Base-by-base conservation (phyloP, 2,797 vertebrate species). In the Tokudaia muenninki region DNA sequence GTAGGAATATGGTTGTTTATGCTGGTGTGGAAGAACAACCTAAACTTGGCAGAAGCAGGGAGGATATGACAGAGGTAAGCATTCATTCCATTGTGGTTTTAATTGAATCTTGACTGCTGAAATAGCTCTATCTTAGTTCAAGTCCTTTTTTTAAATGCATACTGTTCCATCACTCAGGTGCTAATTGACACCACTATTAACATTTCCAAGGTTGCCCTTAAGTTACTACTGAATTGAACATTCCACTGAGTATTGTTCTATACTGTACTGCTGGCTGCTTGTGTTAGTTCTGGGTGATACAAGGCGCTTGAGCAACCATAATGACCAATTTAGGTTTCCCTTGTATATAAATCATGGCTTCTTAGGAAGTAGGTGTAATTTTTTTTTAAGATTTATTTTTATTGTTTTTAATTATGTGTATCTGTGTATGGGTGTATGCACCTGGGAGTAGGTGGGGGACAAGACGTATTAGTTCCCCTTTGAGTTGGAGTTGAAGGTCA, bases 61-160 rank as follows among this genome's bases (percentile, higher is more conserved):
- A 99, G 26, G 99, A 99, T 97, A 99, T 99, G 99, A 99, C 99
- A 70, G 99, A 99, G 99, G 99, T 99, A 98, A 98, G 94, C 37
- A 59, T 89, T 96, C 31, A 17, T 78, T 92, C 81, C 83, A 67
- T 41, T 14, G 1, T 55, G 5, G 47, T 91, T 87, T 92, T 65
- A 80, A 12, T 22, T 67, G 13, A 44, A 22, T 89, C 81, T 87
- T 37, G 22, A 34, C 44, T 81, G 24, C 63, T 91, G 37, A 78
- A 94, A 77, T 91, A 90, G 87, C 90, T 95, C 67, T 87, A 22
- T 59, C n/a, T 65, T 52, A 86, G 14, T 61, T 61, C 84, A 47
- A n/a, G 11, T 16, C 55, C 70, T 52, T 67, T 59, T 41, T 65
- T 78, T 19, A 26, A 31, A 55, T 50, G 17, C 92, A 1, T 47